phyloP scores from a whole-genome alignment of 2,888 invertebrate genomes.

The Andrena bucephala region DNA sequence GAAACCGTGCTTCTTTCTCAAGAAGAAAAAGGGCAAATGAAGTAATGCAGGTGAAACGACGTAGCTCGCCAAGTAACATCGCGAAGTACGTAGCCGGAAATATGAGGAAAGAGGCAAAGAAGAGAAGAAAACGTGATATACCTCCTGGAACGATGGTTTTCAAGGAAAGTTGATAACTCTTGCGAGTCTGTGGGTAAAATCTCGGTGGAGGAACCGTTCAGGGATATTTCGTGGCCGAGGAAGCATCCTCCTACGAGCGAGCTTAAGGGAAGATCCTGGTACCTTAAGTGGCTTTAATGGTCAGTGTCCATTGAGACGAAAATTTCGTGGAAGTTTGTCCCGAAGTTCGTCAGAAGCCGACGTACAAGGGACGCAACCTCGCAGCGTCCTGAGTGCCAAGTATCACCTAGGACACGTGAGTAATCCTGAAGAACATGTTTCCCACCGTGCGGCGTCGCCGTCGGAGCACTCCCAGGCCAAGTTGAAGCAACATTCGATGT shows the following conservation, averaged over 20 bases:
- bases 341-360: slow-evolving; percentile 50
- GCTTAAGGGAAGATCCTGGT: slow-evolving; percentile 56
- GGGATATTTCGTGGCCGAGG: slow-evolving; percentile 53
- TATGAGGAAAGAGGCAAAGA: slow-evolving; percentile 13
- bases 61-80: neutral
- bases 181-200: slow-evolving; percentile 6
- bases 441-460: neutral
- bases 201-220: slow-evolving; percentile 9
- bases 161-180: slow-evolving; percentile 26
- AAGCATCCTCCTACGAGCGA: slow-evolving; percentile 25
- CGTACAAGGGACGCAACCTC: slow-evolving; percentile 46
- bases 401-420: slow-evolving; percentile 56
- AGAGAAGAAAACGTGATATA: slow-evolving; percentile 16
- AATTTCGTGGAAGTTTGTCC: slow-evolving; percentile 61
- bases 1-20: neutral
- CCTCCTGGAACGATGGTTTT: slow-evolving; percentile 21
- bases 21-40: neutral
- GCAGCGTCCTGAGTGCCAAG: slow-evolving; percentile 50
- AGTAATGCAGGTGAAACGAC: neutral
- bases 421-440: slow-evolving; percentile 52
- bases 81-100: slow-evolving; percentile 5
- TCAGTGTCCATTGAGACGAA: slow-evolving; percentile 64
- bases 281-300: slow-evolving; percentile 64
- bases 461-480: slow-evolving; percentile 25
- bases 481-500: slow-evolving; percentile 29